These are phyloP conservation scores for Falco rusticolus DNA, from an alignment of 2,797 vertebrate species.

Conservation along the genomic window DNA sequence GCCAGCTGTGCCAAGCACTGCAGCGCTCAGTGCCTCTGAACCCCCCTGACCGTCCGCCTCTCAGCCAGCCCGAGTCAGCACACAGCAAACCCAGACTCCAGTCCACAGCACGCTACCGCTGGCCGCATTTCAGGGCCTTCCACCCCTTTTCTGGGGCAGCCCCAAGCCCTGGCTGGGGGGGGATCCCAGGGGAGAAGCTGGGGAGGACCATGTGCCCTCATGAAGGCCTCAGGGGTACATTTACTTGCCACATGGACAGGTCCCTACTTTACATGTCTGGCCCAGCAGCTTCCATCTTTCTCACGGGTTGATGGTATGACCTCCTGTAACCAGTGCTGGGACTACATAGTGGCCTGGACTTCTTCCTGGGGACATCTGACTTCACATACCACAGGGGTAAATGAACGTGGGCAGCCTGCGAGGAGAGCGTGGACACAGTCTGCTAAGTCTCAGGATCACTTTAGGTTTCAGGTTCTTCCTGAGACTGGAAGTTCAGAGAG, in stretches of 20 bases:
- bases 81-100: background rate
- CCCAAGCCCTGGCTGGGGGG: background rate
- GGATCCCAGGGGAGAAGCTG: background rate
- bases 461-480: background rate
- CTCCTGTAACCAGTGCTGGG: background rate
- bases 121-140: background rate
- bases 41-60: fast-evolving
- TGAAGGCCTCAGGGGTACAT: background rate
- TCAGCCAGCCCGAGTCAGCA: background rate
- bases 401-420: background rate
- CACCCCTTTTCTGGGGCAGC: background rate
- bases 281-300: background rate
- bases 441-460: background rate
- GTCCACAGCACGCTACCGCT: fast-evolving
- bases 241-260: background rate
- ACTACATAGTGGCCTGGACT: background rate
- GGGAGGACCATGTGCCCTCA: background rate
- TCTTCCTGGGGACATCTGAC: background rate
- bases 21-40: background rate
- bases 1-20: background rate
- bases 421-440: fast-evolving
- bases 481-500: background rate
- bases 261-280: fast-evolving
- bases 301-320: background rate
- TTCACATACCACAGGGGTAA: background rate